Conservation (phyloP, 2,888 invertebrate species). For the Apoda limacodes region DNA sequence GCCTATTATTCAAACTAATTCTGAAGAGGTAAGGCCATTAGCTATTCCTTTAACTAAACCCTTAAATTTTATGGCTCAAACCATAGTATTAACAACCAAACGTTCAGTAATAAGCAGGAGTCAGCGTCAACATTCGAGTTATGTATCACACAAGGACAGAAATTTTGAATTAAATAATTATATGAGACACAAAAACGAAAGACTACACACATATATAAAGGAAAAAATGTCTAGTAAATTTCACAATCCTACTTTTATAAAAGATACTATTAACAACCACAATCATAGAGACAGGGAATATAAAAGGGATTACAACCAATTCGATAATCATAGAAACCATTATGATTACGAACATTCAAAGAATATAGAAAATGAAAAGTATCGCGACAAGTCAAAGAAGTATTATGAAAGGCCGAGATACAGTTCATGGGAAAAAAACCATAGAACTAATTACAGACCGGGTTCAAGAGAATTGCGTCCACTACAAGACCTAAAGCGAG, state of each 20-base stretch:
- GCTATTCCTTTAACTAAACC: slow-evolving; percentile 34
- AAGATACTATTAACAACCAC: neutral
- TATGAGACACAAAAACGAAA: slow-evolving; percentile 1
- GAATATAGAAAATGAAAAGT: slow-evolving; percentile 34
- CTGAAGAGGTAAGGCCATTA: slow-evolving; percentile 40
- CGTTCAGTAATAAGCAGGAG: slow-evolving; percentile 12
- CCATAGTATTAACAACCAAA: slow-evolving; percentile 36
- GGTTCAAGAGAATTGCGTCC: slow-evolving; percentile 35
- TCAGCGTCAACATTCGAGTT: slow-evolving; percentile 8
- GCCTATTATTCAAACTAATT: slow-evolving; percentile 46
- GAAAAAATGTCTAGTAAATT: neutral
- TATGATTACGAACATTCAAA: slow-evolving; percentile 35
- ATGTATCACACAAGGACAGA: slow-evolving; percentile 6
- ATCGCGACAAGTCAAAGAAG: slow-evolving; percentile 19
- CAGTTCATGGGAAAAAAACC: neutral
- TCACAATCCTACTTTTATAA: neutral
- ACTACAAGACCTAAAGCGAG: slow-evolving; percentile 27
- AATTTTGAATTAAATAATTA: no score
- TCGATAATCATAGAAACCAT: neutral
- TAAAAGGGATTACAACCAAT: neutral
- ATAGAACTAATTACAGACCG: neutral
- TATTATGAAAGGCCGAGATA: slow-evolving; percentile 14
- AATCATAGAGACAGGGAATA: neutral
- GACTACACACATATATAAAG: no score
- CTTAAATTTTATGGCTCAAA: slow-evolving; percentile 32